A percentile compares a stretch with the other conserved stretches of the same genome.
Evolutionary conservation across 2,797 vertebrate genomes (phyloP).

Genomic region (Rachycentron canadum): DNA sequence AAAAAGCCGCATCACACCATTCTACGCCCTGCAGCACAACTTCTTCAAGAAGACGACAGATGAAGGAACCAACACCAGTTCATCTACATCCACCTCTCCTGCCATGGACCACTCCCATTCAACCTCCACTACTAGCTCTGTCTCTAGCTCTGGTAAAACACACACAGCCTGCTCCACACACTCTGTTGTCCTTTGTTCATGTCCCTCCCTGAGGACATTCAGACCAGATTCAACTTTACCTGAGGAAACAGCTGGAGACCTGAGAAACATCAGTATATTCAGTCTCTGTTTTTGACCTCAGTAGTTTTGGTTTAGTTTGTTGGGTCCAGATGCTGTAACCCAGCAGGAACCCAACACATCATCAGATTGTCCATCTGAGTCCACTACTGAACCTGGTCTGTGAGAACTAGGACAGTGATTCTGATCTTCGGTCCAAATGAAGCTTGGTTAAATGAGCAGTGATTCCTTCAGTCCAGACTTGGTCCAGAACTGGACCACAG

Average conservation of each 20-base stretch:
- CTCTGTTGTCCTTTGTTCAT: no score
- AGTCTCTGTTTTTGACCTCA: no score
- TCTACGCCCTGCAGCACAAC: constrained; percentile 97
- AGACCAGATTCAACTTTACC: no score
- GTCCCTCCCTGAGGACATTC: no score
- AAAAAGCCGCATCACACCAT: constrained; percentile 95
- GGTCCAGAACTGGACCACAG: no score
- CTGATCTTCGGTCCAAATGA: no score
- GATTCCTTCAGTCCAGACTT: no score
- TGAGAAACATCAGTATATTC: no score
- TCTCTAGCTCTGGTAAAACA: constrained; percentile 92
- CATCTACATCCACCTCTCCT: constrained; percentile 94
- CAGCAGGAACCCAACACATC: not conserved
- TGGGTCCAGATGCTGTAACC: not conserved
- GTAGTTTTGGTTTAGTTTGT: not conserved
- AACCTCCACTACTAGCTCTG: constrained; percentile 95
- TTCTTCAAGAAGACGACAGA: constrained; percentile 97
- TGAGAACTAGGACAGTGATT: not conserved
- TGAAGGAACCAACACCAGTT: constrained; percentile 96
- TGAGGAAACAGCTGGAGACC: no score
- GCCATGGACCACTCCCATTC: constrained; percentile 96
- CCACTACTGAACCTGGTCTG: not conserved
- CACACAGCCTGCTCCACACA: not conserved
- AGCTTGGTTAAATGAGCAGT: no score
- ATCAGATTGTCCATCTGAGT: no score